These are phyloP conservation scores for Spinus pinus DNA, from an alignment of 2,797 vertebrate genomes.

Conservation along the genomic window DNA sequence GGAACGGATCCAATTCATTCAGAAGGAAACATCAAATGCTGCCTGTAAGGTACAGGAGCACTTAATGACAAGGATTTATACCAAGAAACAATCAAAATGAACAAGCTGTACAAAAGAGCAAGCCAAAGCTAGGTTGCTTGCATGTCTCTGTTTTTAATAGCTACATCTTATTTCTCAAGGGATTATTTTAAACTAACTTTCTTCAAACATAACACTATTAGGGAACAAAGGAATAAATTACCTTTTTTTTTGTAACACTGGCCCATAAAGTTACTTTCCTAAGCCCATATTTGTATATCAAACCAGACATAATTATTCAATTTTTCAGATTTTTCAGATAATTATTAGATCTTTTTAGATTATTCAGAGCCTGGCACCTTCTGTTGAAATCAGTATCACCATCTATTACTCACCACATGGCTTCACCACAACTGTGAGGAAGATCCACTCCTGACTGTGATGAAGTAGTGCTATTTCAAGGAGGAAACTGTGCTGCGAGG, in stretches of 20 bases:
- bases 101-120: slow-evolving; percentile 33
- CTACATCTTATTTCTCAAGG: neutral
- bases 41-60: neutral
- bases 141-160: neutral
- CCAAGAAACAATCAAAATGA: slow-evolving; percentile 49
- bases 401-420: neutral
- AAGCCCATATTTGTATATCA: neutral
- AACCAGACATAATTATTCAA: neutral
- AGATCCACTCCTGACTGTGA: neutral
- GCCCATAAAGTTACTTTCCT: neutral
- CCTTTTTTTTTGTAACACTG: neutral
- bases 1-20: slow-evolving; percentile 37
- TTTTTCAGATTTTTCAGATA: neutral
- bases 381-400: neutral
- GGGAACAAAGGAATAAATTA: neutral
- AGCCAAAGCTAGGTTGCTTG: neutral
- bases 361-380: neutral
- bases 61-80: slow-evolving; percentile 43
- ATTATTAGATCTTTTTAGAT: neutral
- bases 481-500: neutral
- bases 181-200: slow-evolving; percentile 17
- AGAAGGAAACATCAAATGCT: slow-evolving; percentile 27
- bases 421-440: neutral
- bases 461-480: neutral
- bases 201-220: neutral